A percentile compares a stretch with the other conserved stretches of the same genome.
These are phyloP conservation scores for Drosophila equinoxialis DNA, from an alignment of 1,140 invertebrate genomes.

Conservation along the genomic window DNA sequence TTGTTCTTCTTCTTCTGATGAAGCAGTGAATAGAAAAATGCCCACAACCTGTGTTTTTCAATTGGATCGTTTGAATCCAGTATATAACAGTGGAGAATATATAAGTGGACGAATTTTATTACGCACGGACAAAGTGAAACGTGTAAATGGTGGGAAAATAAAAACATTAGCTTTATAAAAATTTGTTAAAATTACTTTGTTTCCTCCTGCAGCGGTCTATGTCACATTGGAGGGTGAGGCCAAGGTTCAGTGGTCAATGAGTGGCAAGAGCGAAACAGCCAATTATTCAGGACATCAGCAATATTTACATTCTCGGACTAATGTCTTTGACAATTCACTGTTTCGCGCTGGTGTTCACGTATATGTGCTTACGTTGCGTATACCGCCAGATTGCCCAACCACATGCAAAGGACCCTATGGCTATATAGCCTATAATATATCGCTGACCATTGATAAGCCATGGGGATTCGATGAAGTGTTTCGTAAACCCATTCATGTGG, in stretches of 20 bases:
- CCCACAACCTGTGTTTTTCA: constrained; percentile 79
- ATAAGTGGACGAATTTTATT: constrained; percentile 74
- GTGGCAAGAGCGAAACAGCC: constrained; percentile 76
- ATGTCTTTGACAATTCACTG: constrained; percentile 82
- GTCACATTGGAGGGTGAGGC: constrained; percentile 79
- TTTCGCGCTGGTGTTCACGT: constrained; percentile 85
- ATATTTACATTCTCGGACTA: constrained; percentile 77
- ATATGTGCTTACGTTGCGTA: constrained; percentile 83
- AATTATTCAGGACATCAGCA: constrained; percentile 79
- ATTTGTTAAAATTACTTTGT: neutral
- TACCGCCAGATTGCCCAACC: constrained; percentile 86
- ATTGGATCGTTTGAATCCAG: constrained; percentile 75
- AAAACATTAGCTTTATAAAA: neutral
- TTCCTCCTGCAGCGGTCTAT: constrained; percentile 62
- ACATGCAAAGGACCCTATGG: constrained; percentile 90
- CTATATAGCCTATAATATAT: constrained; percentile 87
- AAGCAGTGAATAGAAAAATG: constrained; percentile 46
- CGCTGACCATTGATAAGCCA: constrained; percentile 88
- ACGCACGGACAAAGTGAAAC: constrained; percentile 76
- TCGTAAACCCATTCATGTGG: constrained; percentile 88
- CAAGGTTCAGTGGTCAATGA: constrained; percentile 81
- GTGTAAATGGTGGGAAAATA: constrained; percentile 68
- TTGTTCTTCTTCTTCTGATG: neutral
- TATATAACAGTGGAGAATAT: constrained; percentile 78
- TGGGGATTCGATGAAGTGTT: constrained; percentile 90